A percentile compares a stretch with the other conserved stretches of the same genome.
phyloP scores from a whole-genome alignment of 2,113 vertebrate species.

The Semnornis frantzii region DNA sequence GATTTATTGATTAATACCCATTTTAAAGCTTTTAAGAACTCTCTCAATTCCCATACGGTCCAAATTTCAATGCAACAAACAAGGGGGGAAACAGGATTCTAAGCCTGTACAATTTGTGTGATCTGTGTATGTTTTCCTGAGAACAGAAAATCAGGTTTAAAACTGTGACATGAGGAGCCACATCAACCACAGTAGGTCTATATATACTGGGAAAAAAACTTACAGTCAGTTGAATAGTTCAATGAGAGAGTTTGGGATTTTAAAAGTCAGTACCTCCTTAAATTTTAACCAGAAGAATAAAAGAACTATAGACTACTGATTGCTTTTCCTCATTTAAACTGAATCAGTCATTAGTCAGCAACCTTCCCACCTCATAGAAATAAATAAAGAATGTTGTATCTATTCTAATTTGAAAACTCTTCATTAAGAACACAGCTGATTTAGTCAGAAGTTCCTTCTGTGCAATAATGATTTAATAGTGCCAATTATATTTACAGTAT shows the following conservation, averaged over 20 bases:
- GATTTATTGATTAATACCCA: not conserved
- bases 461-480: constrained; percentile 61
- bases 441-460: constrained; percentile 61
- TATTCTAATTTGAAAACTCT: constrained; percentile 55
- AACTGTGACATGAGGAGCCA: not conserved
- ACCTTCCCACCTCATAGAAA: constrained; percentile 18
- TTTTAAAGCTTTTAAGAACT: not conserved
- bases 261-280: constrained; percentile 21
- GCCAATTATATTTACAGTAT: constrained; percentile 54
- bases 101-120: not conserved
- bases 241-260: not conserved
- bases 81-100: not conserved
- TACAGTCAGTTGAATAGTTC: not conserved
- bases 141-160: not conserved
- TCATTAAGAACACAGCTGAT: constrained; percentile 61
- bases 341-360: constrained; percentile 29
- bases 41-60: not conserved
- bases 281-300: constrained; percentile 18
- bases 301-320: not conserved
- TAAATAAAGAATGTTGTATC: constrained; percentile 44
- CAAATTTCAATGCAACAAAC: not conserved
- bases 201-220: not conserved
- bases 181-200: not conserved
- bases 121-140: not conserved
- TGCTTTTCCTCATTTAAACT: constrained; percentile 20